A percentile compares a stretch with the other conserved stretches of the same genome.
phyloP scores from a whole-genome alignment of 2,888 invertebrate species.

The Amitus sp. region DNA sequence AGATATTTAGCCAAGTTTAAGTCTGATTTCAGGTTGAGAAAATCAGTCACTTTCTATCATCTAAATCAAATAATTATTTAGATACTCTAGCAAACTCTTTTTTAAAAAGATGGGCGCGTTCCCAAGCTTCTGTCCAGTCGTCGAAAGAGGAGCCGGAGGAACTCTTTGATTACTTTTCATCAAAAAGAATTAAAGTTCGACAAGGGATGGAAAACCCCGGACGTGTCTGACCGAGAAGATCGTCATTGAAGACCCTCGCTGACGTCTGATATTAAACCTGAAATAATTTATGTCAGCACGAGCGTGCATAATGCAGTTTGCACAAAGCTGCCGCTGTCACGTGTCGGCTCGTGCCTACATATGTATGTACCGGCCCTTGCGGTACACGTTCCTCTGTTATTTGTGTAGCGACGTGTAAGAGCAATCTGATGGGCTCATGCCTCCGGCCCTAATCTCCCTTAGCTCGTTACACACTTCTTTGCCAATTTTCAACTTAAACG shows the following conservation, averaged over 20 bases:
- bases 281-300: constrained; percentile 64
- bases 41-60: too few relatives aligned
- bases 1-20: too few relatives aligned
- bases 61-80: too few relatives aligned
- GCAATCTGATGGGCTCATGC: constrained; percentile 35
- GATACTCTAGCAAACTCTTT: too few relatives aligned
- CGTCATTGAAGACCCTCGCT: constrained; percentile 50
- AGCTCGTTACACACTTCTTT: constrained; percentile 23
- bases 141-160: too few relatives aligned
- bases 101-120: too few relatives aligned
- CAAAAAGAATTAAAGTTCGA: neutral
- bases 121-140: too few relatives aligned
- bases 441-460: constrained; percentile 30
- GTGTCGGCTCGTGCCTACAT: constrained; percentile 59
- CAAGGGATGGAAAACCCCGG: constrained; percentile 25
- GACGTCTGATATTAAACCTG: constrained; percentile 61
- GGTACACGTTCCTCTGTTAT: constrained; percentile 42
- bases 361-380: constrained; percentile 40
- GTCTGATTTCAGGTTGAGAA: too few relatives aligned
- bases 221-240: constrained; percentile 55
- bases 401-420: constrained; percentile 44
- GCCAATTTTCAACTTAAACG: constrained; percentile 19
- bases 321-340: constrained; percentile 57
- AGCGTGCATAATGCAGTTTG: constrained; percentile 65
- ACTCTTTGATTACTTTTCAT: constrained; percentile 8